Evolutionary conservation across 2,113 vertebrate genomes (phyloP).

Genomic region (Syrmaticus mikado): DNA sequence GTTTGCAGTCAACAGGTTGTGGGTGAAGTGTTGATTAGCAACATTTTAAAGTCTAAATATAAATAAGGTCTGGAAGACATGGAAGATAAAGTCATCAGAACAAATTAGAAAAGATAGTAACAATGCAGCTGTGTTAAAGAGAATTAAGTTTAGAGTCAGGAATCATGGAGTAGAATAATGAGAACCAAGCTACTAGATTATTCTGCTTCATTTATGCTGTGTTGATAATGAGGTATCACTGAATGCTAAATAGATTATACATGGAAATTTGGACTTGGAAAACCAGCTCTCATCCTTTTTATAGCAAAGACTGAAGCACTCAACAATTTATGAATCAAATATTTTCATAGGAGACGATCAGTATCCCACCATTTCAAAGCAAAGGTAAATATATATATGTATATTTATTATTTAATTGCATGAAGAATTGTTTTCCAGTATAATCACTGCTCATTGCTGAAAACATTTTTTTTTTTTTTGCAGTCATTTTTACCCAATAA

Average conservation of each 20-base stretch:
- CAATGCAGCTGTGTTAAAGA: neutral
- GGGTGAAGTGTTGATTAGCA: neutral
- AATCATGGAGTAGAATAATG: neutral
- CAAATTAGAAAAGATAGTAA: neutral
- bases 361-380: neutral
- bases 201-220: slow-evolving; percentile 34
- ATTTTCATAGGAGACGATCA: neutral
- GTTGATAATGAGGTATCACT: neutral
- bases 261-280: neutral
- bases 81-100: neutral
- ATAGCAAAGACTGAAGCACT: neutral
- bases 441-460: neutral
- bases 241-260: slow-evolving; percentile 18
- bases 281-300: neutral
- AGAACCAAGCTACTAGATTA: neutral
- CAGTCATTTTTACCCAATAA: neutral
- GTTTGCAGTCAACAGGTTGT: neutral
- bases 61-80: neutral
- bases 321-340: neutral
- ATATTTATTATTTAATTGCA: neutral
- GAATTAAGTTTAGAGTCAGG: slow-evolving; percentile 4
- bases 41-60: neutral
- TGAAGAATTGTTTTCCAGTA: neutral
- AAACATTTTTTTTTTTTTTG: neutral
- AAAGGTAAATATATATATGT: neutral